A percentile compares a stretch with the other conserved stretches of the same genome.
phyloP scores from a whole-genome alignment of 2,888 invertebrate genomes.

The Plagodis pulveraria region DNA sequence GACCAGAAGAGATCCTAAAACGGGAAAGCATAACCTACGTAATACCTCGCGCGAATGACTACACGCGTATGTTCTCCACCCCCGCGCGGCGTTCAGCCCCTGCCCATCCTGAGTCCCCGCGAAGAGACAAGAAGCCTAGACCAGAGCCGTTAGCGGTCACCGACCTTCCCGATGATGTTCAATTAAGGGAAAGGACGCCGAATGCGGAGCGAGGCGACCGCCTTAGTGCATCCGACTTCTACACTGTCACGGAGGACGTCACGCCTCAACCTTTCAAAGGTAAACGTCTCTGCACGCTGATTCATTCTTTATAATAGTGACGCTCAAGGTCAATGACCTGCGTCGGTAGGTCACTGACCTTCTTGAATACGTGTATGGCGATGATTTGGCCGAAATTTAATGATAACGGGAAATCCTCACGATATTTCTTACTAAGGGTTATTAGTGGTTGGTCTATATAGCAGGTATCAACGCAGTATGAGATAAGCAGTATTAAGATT shows the following conservation, averaged over 20 bases:
- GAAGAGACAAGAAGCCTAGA: constrained; percentile 76
- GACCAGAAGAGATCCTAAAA: constrained; percentile 68
- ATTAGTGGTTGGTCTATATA: no score
- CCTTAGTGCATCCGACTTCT: constrained; percentile 80
- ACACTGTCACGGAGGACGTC: constrained; percentile 74
- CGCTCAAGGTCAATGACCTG: no score
- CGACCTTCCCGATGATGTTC: constrained; percentile 48
- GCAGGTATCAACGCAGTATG: no score
- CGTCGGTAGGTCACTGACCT: no score
- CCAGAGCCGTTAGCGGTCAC: constrained; percentile 44
- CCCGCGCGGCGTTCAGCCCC: constrained; percentile 73
- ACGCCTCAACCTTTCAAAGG: constrained; percentile 83
- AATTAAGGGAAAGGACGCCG: constrained; percentile 58
- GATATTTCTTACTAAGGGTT: no score
- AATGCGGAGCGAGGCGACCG: constrained; percentile 59
- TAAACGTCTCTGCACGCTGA: constrained; percentile 30
- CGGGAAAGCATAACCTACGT: constrained; percentile 84
- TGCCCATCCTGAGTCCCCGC: constrained; percentile 74
- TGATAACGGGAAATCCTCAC: no score
- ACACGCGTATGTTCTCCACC: constrained; percentile 81
- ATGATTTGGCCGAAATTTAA: no score
- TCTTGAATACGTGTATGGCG: no score
- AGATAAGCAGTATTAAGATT: no score
- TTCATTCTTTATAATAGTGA: no score
- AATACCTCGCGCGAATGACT: constrained; percentile 84